phyloP scores from a whole-genome alignment of 2,888 invertebrate species.

The Dendrolimus houi region DNA sequence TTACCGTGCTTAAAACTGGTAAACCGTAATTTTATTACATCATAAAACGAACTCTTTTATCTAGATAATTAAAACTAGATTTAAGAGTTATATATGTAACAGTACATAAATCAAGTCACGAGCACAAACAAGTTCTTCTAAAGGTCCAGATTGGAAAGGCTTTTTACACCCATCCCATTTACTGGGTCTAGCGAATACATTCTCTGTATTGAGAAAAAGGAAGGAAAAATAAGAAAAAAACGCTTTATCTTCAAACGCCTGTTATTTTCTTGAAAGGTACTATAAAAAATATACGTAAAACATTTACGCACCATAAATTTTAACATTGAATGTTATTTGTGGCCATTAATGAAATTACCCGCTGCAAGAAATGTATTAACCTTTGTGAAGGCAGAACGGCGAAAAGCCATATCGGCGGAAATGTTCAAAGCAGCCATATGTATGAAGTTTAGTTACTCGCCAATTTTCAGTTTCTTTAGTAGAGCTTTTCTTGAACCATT shows the following conservation, averaged over 20 bases:
- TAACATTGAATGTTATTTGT: conserved; percentile 53
- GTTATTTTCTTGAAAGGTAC: conserved; percentile 67
- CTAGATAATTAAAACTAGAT: too few species aligned
- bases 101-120: too few species aligned
- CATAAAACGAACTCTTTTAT: too few species aligned
- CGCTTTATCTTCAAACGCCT: conserved; percentile 59
- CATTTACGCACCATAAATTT: conserved; percentile 60
- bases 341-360: conserved; percentile 52
- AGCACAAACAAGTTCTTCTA: conserved; percentile 31
- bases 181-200: conserved; percentile 51
- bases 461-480: too few species aligned
- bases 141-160: conserved; percentile 68
- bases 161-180: conserved; percentile 61
- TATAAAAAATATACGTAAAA: conserved; percentile 59
- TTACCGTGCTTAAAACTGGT: too few species aligned
- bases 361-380: conserved; percentile 12
- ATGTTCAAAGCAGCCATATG: background rate
- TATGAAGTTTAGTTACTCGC: too few species aligned
- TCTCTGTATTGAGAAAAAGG: conserved; percentile 37
- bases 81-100: too few species aligned
- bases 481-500: too few species aligned
- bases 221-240: conserved; percentile 37
- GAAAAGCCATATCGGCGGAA: background rate
- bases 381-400: conserved; percentile 11
- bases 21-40: too few species aligned